Percentiles rank a stretch among this genome's conserved stretches.
phyloP scores from a whole-genome alignment of 2,113 vertebrate genomes.

The Asarcornis scutulata region DNA sequence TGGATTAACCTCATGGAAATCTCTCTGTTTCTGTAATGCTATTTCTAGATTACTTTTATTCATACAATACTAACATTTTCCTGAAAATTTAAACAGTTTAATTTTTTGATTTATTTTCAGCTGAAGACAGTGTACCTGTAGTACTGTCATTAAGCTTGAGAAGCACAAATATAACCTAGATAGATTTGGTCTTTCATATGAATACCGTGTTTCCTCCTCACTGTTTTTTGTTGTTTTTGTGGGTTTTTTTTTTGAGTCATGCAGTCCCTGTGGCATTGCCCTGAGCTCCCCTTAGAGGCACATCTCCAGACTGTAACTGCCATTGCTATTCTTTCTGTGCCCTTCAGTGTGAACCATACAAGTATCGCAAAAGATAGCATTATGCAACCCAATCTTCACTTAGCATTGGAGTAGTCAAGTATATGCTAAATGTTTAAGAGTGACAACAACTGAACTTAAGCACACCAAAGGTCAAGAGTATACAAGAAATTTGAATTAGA shows the following conservation, averaged over 20 bases:
- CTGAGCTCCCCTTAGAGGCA: background rate
- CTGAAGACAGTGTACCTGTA: background rate
- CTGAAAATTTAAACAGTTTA: background rate
- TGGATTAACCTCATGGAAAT: background rate
- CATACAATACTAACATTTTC: background rate
- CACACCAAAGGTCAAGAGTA: background rate
- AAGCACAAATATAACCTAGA: background rate
- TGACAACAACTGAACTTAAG: background rate
- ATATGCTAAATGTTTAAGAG: background rate
- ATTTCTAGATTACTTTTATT: background rate
- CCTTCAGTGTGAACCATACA: background rate
- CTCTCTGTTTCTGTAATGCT: background rate
- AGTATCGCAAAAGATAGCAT: background rate
- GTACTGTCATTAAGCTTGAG: background rate
- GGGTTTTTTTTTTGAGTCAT: background rate
- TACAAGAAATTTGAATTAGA: background rate
- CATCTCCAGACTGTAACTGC: background rate
- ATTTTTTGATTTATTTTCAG: background rate
- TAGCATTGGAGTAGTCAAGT: background rate
- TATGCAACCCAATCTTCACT: rapidly evolving
- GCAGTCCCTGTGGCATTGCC: background rate
- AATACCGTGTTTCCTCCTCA: background rate
- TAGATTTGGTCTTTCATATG: background rate
- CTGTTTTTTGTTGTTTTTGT: background rate
- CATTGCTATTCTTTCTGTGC: background rate